A percentile compares a stretch with the other conserved stretches of the same genome.
Evolutionary conservation across 2,113 vertebrate genomes (phyloP).

Genomic region (Hymenochirus boettgeri): DNA sequence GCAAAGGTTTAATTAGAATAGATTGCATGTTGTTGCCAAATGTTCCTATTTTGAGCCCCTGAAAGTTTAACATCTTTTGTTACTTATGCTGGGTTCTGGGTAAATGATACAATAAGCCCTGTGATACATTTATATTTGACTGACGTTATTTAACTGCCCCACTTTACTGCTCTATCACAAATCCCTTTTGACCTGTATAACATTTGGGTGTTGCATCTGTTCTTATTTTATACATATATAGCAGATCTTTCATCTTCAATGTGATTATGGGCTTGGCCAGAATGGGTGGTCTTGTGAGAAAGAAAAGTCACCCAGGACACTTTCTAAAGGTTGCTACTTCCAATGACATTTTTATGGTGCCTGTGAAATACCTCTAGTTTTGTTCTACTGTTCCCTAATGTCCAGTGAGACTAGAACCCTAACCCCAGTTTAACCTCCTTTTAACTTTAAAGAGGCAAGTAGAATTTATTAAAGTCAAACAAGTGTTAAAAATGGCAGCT

Average conservation of each 20-base stretch:
- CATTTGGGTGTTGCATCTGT: not conserved
- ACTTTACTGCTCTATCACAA: not conserved
- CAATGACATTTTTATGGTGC: slow-evolving; percentile 32
- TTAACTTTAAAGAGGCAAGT: slow-evolving; percentile 2
- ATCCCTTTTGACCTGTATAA: not conserved
- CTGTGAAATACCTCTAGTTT: slow-evolving; percentile 31
- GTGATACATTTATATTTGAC: not conserved
- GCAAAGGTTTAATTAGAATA: not conserved
- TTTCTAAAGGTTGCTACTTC: slow-evolving; percentile 19
- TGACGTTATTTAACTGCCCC: not conserved
- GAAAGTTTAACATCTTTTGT: not conserved
- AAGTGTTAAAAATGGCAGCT: not conserved
- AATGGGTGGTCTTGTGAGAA: slow-evolving; percentile 34
- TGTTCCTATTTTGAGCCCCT: not conserved
- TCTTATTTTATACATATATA: not conserved
- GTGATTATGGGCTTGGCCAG: slow-evolving; percentile 2
- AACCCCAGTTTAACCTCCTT: slow-evolving; percentile 12
- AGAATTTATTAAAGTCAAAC: not conserved
- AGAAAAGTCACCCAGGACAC: slow-evolving; percentile 4
- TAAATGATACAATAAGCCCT: not conserved
- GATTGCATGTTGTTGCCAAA: not conserved
- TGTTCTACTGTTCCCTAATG: slow-evolving; percentile 2
- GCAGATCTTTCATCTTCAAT: slow-evolving; percentile 1
- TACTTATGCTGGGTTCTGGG: not conserved
- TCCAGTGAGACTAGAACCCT: not conserved